Evolutionary conservation across 2,113 vertebrate genomes (phyloP).

Genomic region (Tupaia tana): DNA sequence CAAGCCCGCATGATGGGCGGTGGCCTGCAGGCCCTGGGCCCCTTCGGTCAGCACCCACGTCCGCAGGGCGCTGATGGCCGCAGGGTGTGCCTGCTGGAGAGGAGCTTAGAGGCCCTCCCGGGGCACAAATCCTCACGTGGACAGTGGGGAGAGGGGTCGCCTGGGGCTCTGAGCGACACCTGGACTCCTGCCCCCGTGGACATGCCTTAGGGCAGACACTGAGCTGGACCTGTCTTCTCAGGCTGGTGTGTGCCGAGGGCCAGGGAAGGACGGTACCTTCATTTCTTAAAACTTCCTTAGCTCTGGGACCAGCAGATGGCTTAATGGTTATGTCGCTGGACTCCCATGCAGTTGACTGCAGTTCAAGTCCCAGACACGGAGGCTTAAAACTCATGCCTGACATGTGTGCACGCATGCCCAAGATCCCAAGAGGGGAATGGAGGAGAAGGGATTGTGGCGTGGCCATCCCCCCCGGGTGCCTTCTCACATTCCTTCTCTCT

Average conservation of each 20-base stretch:
- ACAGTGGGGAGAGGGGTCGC: background rate
- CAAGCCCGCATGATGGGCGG: background rate
- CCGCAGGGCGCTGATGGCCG: background rate
- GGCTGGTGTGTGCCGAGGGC: background rate
- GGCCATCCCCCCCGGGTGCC: no score
- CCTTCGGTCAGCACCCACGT: background rate
- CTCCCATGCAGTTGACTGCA: no score
- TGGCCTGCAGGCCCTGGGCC: background rate
- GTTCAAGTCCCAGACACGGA: no score
- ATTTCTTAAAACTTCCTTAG: background rate
- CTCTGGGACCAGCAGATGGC: no score
- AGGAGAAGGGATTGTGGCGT: no score
- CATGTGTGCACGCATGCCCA: no score
- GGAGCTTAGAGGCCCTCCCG: background rate
- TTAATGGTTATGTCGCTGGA: no score
- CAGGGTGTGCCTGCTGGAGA: background rate
- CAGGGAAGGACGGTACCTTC: background rate
- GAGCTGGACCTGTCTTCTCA: background rate
- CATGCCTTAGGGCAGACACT: fast-evolving
- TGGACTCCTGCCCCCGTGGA: fast-evolving
- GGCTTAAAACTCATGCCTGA: no score
- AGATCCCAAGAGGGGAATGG: no score
- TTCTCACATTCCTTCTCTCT: no score
- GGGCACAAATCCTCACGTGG: no score
- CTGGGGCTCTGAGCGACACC: background rate